Evolutionary conservation across 2,888 invertebrate genomes (phyloP), one percentile per base, ranked within the genome.

Genomic region (Noctua pronuba): DNA sequence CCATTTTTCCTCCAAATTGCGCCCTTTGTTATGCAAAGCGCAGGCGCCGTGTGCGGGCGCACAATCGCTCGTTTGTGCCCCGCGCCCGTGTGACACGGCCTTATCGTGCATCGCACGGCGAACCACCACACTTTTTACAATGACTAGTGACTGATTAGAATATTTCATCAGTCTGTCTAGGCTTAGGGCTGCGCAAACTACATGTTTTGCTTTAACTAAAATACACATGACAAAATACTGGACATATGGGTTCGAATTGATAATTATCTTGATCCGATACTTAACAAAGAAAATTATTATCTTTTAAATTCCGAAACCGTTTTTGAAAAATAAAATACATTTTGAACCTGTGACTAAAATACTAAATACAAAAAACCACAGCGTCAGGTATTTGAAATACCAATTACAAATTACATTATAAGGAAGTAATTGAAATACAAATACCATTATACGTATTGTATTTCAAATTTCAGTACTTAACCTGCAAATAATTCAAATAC

Each of bases 1-100:
- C 94, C 95, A 96, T 96, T 96, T 96, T 95, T 95, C 96, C 92
- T 95, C 96, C 96, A 96, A 96, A 96, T 96, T 96, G 96, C 95
- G 93, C 93, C 94, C 95, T 96, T 96, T 96, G 96, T 96, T 95
- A 96, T 96, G 96, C 96, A 96, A 96, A 96, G 96, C 95, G 95
- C 94, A 95, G 90, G 93, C 96, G 94, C 96, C 94, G 96, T 96
- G 96, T 96, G 96, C 96, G 96, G 96, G 92, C 95, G 85, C 91
- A 92, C 94, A 93, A 93, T 93, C 95, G 94, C 91, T 93, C 93
- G 94, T 94, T 94, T 94, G 92, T 93, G 94, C 91, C 92, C 91
- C 90, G 90, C 91, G 90, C 92, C 93, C 92, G 94, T 94, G 95
- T 94, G 94, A 95, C 95, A 92, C 92, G 86, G 91, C 91, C 92